phyloP scores from a whole-genome alignment of 2,797 vertebrate species.

The Catharus ustulatus region DNA sequence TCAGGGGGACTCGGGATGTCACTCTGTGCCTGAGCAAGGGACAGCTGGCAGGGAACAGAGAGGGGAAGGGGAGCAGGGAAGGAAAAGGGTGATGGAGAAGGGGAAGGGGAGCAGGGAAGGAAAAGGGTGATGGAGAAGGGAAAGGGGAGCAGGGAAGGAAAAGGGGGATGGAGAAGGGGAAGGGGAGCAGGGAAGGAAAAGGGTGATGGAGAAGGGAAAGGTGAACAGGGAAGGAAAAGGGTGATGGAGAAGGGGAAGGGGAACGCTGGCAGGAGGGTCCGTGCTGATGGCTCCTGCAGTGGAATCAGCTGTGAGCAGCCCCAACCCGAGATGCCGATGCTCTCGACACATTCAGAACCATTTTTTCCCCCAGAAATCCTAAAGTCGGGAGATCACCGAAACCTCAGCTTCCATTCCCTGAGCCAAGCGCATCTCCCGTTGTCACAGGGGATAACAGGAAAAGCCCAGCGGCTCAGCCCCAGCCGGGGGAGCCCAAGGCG shows the following conservation, averaged over 20 bases:
- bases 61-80: not conserved
- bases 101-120: not conserved
- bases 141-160: not conserved
- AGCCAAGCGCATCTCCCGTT: accelerated
- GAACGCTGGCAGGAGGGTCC: not conserved
- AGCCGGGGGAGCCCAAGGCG: not conserved
- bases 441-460: accelerated
- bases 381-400: accelerated
- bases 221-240: not conserved
- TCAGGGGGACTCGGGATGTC: accelerated
- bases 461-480: not conserved
- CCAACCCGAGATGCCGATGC: not conserved
- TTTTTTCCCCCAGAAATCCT: not conserved
- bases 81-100: not conserved
- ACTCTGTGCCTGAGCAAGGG: accelerated
- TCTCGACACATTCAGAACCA: not conserved
- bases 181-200: not conserved
- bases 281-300: not conserved
- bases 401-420: accelerated
- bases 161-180: not conserved
- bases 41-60: not conserved
- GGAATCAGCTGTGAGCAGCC: constrained; percentile 3
- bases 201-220: not conserved
- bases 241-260: not conserved
- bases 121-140: not conserved